These are phyloP conservation scores for Callyntrura sp. DNA, from an alignment of 2,888 invertebrate species.

Conservation along the genomic window DNA sequence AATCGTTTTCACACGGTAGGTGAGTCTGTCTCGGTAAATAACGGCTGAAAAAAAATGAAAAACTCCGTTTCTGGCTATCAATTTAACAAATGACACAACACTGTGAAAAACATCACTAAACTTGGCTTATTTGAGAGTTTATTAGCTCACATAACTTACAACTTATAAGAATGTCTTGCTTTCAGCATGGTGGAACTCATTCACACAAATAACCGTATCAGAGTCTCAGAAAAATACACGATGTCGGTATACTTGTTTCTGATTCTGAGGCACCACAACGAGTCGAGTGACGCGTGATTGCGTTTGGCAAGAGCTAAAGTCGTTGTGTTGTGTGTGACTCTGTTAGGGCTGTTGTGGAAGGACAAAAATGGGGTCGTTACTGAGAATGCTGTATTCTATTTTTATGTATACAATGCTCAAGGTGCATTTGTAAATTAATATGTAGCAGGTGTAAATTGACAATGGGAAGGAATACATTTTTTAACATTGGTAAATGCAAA, in stretches of 20 bases:
- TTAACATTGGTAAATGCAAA: too few relatives aligned
- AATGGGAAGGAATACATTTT: neutral
- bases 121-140: too few relatives aligned
- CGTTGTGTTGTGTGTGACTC: neutral
- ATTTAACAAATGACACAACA: conserved; percentile 17
- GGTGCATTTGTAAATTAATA: conserved; percentile 25
- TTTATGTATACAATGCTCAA: neutral
- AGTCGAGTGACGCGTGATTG: conserved; percentile 44
- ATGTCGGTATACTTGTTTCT: neutral
- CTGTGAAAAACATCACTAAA: too few relatives aligned
- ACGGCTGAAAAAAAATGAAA: conserved; percentile 20
- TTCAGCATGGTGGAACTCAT: too few relatives aligned
- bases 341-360: neutral
- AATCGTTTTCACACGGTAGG: conserved; percentile 51
- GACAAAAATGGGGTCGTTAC: too few relatives aligned
- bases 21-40: conserved; percentile 19
- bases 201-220: too few relatives aligned
- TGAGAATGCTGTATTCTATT: neutral
- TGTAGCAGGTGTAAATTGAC: conserved; percentile 70
- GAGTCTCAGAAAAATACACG: too few relatives aligned
- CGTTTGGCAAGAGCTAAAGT: conserved; percentile 3
- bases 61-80: conserved; percentile 3
- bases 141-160: too few relatives aligned
- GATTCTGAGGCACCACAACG: conserved; percentile 22
- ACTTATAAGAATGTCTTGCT: too few relatives aligned